These are phyloP conservation scores for Hydroisotoma schaefferi DNA, from an alignment of 2,888 invertebrate species.

Conservation along the genomic window DNA sequence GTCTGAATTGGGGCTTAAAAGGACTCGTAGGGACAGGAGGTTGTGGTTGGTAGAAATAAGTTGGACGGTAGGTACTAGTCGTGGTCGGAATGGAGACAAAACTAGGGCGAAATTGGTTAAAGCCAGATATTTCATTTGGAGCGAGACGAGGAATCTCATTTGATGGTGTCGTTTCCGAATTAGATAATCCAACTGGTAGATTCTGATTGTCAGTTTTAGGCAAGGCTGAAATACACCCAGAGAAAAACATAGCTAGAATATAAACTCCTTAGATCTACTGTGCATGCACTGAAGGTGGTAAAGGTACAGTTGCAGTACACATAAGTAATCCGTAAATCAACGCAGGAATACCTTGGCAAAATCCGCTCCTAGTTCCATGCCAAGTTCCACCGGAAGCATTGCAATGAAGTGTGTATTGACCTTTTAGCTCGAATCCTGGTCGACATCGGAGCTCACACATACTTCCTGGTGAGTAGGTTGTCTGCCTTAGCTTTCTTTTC, in stretches of 20 bases:
- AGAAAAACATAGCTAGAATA: too few relatives aligned
- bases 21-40: slow-evolving; percentile 16
- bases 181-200: slow-evolving; percentile 14
- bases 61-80: slow-evolving; percentile 25
- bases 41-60: slow-evolving; percentile 21
- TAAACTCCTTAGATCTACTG: too few relatives aligned
- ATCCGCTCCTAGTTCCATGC: slow-evolving; percentile 46
- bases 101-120: slow-evolving; percentile 24
- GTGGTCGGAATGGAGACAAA: slow-evolving; percentile 22
- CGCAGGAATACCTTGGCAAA: slow-evolving; percentile 30
- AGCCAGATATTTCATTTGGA: slow-evolving; percentile 17
- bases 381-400: slow-evolving; percentile 45
- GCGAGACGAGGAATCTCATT: slow-evolving; percentile 47
- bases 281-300: neutral
- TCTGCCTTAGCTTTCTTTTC: slow-evolving; percentile 41
- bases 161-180: slow-evolving; percentile 38
- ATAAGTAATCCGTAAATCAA: too few relatives aligned
- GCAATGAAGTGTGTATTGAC: slow-evolving; percentile 47
- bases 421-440: slow-evolving; percentile 46
- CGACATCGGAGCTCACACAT: slow-evolving; percentile 48
- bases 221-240: too few relatives aligned
- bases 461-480: slow-evolving; percentile 46
- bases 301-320: too few relatives aligned
- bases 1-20: slow-evolving; percentile 8
- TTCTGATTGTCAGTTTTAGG: slow-evolving; percentile 14